Evolutionary conservation across 2,888 invertebrate genomes (phyloP).

Genomic region (Alcis repandata): DNA sequence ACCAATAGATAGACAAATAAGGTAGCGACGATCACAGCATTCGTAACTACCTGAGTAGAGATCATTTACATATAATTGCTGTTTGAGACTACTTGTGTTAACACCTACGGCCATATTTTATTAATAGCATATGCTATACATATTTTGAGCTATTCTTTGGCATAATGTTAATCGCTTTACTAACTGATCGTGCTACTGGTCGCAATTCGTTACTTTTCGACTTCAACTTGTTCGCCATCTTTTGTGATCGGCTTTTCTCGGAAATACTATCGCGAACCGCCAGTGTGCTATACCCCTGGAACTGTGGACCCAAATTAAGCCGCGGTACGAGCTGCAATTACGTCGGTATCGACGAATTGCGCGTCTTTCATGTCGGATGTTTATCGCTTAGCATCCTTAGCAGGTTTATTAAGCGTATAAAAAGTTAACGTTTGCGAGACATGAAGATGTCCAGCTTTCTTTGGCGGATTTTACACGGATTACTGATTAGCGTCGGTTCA

Average conservation of each 20-base stretch:
- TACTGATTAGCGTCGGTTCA: not conserved
- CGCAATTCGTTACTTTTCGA: too few species aligned
- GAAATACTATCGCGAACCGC: not conserved
- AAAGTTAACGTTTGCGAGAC: conserved; percentile 16
- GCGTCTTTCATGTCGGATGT: conserved; percentile 21
- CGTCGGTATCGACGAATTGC: conserved; percentile 16
- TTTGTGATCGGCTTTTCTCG: not conserved
- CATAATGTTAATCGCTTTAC: too few species aligned
- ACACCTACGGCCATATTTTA: too few species aligned
- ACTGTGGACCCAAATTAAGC: conserved; percentile 4
- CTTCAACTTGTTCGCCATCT: not conserved
- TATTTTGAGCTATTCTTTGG: too few species aligned
- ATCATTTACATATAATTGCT: too few species aligned
- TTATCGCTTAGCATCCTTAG: conserved; percentile 11
- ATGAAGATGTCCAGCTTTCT: conserved; percentile 4
- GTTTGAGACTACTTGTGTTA: too few species aligned
- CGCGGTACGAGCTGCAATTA: conserved; percentile 16
- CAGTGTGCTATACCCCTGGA: not conserved
- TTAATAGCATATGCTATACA: too few species aligned
- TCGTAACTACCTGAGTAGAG: too few species aligned
- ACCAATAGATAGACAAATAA: not conserved
- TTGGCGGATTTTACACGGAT: not conserved
- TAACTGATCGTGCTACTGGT: too few species aligned
- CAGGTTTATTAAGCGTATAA: conserved; percentile 19
- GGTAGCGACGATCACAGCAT: not conserved